Base-by-base conservation (phyloP, 2,888 invertebrate genomes). In the Epinotia bilunana region DNA sequence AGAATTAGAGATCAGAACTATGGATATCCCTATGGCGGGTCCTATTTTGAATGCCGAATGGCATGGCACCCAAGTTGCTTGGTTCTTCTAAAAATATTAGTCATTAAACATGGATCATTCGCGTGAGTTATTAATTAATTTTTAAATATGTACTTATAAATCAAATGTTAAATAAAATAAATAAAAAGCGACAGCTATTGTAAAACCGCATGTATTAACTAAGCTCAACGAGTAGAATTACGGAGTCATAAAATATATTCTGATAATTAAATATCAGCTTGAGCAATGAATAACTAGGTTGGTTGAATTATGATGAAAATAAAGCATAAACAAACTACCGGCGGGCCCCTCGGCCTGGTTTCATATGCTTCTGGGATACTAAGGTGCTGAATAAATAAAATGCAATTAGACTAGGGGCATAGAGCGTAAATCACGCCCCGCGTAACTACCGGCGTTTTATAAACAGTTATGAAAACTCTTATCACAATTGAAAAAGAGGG, bases 371-470 rank as follows among this genome's bases (percentile, higher is more conserved):
- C 78, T 82, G 85, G 85, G 86, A 87, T 82, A 83, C 85, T 82
- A 83, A 82, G 85, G 87, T 84, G 84, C 84, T 93, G 91, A 92
- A 92, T 93, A 92, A 92, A 91, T 93, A 92, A 92, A 92, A 90
- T 88, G 87, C 90, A 91, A 93, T 92, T 91, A 90, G 86, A 87
- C 83, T 83, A 87, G 88, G 88, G 65, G 55, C 67, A 62, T 55
- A 65, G 53, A 78, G 78, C 82, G 81, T 81, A 79, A 81, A 82
- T 83, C 81, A 84, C 81, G 84, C 83, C 84, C 82, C 74, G 75
- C 78, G 77, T 77, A 81, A 82, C 80, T 80, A 81, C 81, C 83
- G 82, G 77, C 80, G 78, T 80, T 83, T 83, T 82, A 83, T 83
- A 82, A 83, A 88, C 81, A 80, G 82, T 81, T 83, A 84, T 82